A percentile compares a stretch with the other conserved stretches of the same genome.
Evolutionary conservation across 2,888 invertebrate species (phyloP).

Genomic region (Nudaria mundana): DNA sequence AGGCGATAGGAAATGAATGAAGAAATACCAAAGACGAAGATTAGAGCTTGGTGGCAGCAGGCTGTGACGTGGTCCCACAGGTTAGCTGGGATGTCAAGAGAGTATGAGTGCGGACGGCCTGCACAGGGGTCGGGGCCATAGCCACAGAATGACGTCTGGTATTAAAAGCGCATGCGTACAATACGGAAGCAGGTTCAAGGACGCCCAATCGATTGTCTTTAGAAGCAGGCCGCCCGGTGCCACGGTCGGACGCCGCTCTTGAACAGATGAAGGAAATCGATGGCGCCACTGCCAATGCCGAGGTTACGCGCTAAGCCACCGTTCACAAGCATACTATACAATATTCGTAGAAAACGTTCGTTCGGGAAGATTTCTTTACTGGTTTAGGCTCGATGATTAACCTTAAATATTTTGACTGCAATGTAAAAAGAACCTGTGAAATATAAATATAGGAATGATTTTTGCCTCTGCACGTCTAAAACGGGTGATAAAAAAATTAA

Average conservation of each 20-base stretch:
- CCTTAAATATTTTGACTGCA: too few species aligned
- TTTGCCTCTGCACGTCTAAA: too few species aligned
- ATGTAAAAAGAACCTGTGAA: too few species aligned
- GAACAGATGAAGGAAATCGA: slow-evolving; percentile 46
- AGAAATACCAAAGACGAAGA: slow-evolving; percentile 67
- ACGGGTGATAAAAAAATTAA: too few species aligned
- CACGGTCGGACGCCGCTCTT: slow-evolving; percentile 61
- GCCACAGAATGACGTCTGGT: slow-evolving; percentile 70
- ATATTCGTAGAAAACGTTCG: too few species aligned
- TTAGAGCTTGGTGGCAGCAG: slow-evolving; percentile 33
- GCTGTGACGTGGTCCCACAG: slow-evolving; percentile 43
- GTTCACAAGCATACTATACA: too few species aligned
- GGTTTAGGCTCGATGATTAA: background rate
- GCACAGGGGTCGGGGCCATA: slow-evolving; percentile 48
- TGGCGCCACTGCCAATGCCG: slow-evolving; percentile 52
- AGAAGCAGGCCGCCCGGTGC: slow-evolving; percentile 52
- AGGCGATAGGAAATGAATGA: slow-evolving; percentile 46
- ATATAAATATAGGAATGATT: too few species aligned
- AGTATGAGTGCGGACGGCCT: slow-evolving; percentile 14
- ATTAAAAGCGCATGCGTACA: slow-evolving; percentile 62
- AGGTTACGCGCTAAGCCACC: slow-evolving; percentile 28
- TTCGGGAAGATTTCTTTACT: too few species aligned
- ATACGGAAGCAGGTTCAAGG: slow-evolving; percentile 64
- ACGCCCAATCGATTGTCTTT: slow-evolving; percentile 63
- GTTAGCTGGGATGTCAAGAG: slow-evolving; percentile 54